Evolutionary conservation across 2,888 invertebrate genomes (phyloP).

Genomic region (Metacarcinus magister): DNA sequence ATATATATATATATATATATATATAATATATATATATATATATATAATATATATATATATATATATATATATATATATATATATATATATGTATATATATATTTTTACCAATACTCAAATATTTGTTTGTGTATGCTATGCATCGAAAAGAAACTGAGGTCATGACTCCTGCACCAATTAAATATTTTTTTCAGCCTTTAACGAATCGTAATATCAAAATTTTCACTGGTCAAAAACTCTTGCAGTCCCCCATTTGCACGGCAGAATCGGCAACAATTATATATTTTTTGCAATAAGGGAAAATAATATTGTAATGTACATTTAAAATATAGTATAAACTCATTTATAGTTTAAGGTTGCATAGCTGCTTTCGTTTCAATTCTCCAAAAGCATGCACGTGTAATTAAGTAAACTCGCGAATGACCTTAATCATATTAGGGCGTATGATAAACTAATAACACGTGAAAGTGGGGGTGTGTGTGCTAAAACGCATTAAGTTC

Average conservation of each 20-base stretch:
- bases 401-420: constrained; percentile 40
- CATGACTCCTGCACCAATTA: too few relatives aligned
- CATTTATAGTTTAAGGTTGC: background rate
- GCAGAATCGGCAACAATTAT: background rate
- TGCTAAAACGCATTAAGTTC: constrained; percentile 53
- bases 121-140: too few relatives aligned
- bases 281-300: background rate
- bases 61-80: too few relatives aligned
- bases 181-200: too few relatives aligned
- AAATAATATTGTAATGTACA: background rate
- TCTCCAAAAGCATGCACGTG: constrained; percentile 46
- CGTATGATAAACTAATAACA: constrained; percentile 51
- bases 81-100: too few relatives aligned
- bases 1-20: too few relatives aligned
- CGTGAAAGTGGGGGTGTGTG: constrained; percentile 44
- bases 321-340: background rate
- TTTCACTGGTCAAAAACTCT: background rate
- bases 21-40: too few relatives aligned
- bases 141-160: too few relatives aligned
- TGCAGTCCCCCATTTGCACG: background rate
- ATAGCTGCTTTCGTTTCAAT: constrained; percentile 19
- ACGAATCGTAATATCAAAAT: too few relatives aligned
- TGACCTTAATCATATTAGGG: constrained; percentile 51
- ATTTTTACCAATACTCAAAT: too few relatives aligned
- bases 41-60: too few relatives aligned